phyloP scores from a whole-genome alignment of 1,140 invertebrate species.

The Lutraria rhynchaena region DNA sequence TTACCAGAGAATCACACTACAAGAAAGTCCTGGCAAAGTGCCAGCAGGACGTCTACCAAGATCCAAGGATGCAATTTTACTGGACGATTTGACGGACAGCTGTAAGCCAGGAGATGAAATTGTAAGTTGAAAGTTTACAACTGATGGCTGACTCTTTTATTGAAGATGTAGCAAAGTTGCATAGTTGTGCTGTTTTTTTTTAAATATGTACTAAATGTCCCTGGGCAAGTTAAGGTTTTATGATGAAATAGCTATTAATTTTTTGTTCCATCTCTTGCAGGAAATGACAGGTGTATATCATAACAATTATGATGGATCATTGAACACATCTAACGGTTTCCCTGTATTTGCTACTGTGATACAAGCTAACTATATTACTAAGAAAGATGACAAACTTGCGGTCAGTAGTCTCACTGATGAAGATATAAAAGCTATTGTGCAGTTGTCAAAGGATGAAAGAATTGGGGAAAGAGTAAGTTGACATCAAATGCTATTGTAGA shows the following conservation, averaged over 20 bases:
- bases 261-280: too few species aligned
- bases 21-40: constrained; percentile 94
- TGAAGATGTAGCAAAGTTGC: not conserved
- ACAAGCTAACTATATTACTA: constrained; percentile 96
- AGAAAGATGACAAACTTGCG: constrained; percentile 95
- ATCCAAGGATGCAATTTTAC: constrained; percentile 98
- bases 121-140: too few species aligned
- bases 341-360: constrained; percentile 99
- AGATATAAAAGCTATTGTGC: constrained; percentile 88
- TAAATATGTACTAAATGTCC: too few species aligned
- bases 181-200: not conserved
- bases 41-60: constrained; percentile 97
- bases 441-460: constrained; percentile 88
- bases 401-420: constrained; percentile 93
- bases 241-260: too few species aligned
- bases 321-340: constrained; percentile 96
- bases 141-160: too few species aligned
- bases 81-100: constrained; percentile 97
- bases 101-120: constrained; percentile 99
- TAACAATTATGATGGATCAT: constrained; percentile 98
- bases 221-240: too few species aligned
- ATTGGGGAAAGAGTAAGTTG: constrained; percentile 89
- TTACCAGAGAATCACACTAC: constrained; percentile 98
- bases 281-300: constrained; percentile 95
- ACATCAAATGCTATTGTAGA: too few species aligned